These are phyloP conservation scores for Cnemophilus loriae DNA, from an alignment of 2,113 vertebrate species.

Conservation along the genomic window DNA sequence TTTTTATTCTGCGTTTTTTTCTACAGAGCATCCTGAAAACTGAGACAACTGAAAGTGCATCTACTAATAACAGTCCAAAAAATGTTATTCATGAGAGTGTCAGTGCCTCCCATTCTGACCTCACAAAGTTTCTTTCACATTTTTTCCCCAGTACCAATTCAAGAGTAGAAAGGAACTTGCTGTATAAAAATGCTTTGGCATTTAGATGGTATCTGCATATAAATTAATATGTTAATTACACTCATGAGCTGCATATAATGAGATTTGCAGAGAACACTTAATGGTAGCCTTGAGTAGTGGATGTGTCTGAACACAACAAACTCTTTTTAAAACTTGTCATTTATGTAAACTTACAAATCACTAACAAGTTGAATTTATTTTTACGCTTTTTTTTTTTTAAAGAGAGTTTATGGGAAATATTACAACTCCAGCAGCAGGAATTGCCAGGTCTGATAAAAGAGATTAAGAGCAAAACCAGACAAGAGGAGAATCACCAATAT, in stretches of 20 bases:
- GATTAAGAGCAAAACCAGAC: not conserved
- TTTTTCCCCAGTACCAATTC: not conserved
- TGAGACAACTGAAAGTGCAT: not conserved
- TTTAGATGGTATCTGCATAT: constrained; percentile 48
- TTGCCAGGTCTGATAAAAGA: not conserved
- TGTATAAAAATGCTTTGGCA: constrained; percentile 43
- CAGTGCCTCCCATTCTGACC: not conserved
- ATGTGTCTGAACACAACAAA: not conserved
- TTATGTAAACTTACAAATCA: not conserved
- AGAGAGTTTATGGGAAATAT: not conserved
- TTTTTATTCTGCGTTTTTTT: not conserved
- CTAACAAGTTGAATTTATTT: not conserved
- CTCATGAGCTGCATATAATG: not conserved
- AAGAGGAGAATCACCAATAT: not conserved
- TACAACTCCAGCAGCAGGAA: not conserved
- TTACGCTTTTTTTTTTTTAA: not conserved
- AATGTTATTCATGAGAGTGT: not conserved
- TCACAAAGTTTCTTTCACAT: not conserved
- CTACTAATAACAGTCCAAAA: not conserved
- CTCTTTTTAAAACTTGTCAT: not conserved
- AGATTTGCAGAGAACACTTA: not conserved
- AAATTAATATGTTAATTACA: constrained; percentile 58
- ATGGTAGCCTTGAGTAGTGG: not conserved
- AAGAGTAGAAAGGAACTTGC: constrained; percentile 7
- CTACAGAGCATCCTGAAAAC: not conserved